Percentiles rank a stretch among this genome's conserved stretches.
Conservation (phyloP, 2,797 vertebrate genomes). For the Hypotaenidia philippensis region DNA sequence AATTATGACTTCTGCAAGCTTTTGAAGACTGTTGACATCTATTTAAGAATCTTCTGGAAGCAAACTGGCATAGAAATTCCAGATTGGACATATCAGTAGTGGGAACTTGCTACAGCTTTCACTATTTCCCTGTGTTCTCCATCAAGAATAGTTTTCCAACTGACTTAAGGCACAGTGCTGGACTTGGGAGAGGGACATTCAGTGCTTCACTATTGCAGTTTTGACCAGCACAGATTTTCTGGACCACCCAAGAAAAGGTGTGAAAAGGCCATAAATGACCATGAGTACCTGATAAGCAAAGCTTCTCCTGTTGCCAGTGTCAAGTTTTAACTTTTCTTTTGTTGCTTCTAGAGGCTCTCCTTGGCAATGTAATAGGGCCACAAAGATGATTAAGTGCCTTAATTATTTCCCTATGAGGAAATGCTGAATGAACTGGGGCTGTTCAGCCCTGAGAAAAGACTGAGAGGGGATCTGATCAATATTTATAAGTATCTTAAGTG, state of each 20-base stretch:
- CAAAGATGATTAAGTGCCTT: no score
- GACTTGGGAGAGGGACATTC: background rate
- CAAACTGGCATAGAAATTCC: background rate
- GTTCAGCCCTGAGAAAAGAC: no score
- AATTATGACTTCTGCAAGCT: background rate
- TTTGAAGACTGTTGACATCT: background rate
- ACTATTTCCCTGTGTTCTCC: background rate
- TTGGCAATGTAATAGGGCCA: accelerated
- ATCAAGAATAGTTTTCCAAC: background rate
- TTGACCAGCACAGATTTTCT: background rate
- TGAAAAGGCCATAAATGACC: background rate
- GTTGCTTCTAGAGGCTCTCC: background rate
- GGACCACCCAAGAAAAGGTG: background rate
- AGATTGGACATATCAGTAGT: background rate
- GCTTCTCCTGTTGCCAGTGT: background rate
- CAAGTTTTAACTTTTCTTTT: background rate
- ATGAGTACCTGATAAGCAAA: background rate
- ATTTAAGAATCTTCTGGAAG: background rate
- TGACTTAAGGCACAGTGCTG: background rate
- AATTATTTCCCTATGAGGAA: no score
- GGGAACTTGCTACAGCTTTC: background rate
- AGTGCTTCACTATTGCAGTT: background rate
- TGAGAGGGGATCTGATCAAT: no score
- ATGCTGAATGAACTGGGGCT: no score
- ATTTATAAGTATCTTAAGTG: no score